Base-by-base conservation (phyloP, 1,140 invertebrate genomes). In the Diorhabda sublineata region DNA sequence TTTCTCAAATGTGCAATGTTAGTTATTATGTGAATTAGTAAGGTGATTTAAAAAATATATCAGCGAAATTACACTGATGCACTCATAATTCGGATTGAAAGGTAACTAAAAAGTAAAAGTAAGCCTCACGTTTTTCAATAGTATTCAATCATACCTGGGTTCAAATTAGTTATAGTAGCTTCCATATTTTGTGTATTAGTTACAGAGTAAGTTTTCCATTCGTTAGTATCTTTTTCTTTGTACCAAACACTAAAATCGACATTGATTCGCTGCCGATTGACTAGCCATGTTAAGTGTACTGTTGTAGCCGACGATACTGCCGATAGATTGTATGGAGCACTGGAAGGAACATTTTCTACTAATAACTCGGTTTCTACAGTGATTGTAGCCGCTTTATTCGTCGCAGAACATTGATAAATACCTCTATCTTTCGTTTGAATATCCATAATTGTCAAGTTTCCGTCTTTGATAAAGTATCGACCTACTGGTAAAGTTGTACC, bases 371-470 rank as follows among this genome's bases (percentile, higher is more conserved):
- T 93, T 80, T 93, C 90, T 2, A 90, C 88, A 2, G 92, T 89
- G 44, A 97, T 89, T 6, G 92, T 94, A n/a, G 93, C 94, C 5
- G 96, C 94, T 78, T 96, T 94, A 82, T 98, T 98, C 70, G 88
- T 91, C 2, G 93, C 91, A 45, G 93, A 89, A 81, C 96, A 98
- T 80, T 96, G 92, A 82, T 97, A 98, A 68, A 91, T 83, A 4
- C 96, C 96, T 76, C 95, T 89, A 83, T 98, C 96, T 68, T 89
- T 87, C 81, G 96, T 93, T 68, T 89, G 85, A 41, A 98, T 87
- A 68, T 89, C 87, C 67, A 86, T 86, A 60, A 98, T 91, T 41
- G 93, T 96, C 69, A 98, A 83, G 84, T 97, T 97, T 61, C 95
- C 95, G 61, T 89, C 91, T 66, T 86, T 86, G 44, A 94, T 81